phyloP scores from a whole-genome alignment of 2,888 invertebrate genomes.

The Dioctria linearis region DNA sequence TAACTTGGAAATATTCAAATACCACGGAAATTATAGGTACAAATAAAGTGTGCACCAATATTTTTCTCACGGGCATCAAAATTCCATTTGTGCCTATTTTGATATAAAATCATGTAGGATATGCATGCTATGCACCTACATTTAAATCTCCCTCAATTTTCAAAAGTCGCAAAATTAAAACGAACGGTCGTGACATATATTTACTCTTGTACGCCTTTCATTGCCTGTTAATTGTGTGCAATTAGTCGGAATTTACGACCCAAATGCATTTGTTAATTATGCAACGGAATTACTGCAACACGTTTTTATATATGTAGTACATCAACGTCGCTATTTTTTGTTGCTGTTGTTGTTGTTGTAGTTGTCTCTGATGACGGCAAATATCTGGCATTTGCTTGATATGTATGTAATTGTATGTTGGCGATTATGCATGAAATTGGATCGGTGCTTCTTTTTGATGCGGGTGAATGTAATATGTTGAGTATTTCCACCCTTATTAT shows the following conservation, averaged over 20 bases:
- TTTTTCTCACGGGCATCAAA: no score
- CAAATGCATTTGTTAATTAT: conserved; percentile 39
- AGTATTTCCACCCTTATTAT: neutral
- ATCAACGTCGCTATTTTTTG: neutral
- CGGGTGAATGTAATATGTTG: neutral
- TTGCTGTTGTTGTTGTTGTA: conserved; percentile 10
- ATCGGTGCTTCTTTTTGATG: neutral
- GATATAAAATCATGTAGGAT: no score
- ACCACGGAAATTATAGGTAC: no score
- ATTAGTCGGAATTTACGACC: conserved; percentile 42
- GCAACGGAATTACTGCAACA: conserved; percentile 38
- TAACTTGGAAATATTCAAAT: no score
- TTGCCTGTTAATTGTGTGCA: conserved; percentile 33
- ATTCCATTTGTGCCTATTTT: no score
- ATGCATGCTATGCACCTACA: no score
- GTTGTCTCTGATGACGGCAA: neutral
- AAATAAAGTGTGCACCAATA: no score
- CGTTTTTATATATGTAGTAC: conserved; percentile 6
- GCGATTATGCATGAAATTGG: conserved; percentile 44
- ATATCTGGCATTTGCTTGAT: neutral
- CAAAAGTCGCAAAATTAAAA: neutral
- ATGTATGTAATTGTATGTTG: conserved; percentile 39
- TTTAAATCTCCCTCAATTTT: neutral
- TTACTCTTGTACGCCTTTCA: conserved; percentile 26
- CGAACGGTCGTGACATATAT: conserved; percentile 24